Evolutionary conservation across 2,797 vertebrate species (phyloP).

Genomic region (Lagothrix lagotricha): DNA sequence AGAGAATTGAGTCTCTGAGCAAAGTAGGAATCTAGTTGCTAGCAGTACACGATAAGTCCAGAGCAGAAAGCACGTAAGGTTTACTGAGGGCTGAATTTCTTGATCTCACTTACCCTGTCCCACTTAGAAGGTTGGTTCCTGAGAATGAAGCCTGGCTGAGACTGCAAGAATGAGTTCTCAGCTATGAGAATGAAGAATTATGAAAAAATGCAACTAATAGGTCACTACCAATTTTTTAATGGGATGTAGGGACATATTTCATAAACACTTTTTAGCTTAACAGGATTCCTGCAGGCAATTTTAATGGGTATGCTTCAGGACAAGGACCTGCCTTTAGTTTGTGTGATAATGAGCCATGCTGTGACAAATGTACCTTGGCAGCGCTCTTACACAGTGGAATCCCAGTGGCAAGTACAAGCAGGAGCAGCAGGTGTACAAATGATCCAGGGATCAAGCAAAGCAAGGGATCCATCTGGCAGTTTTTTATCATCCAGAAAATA

Average conservation of each 20-base stretch:
- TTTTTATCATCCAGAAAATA: slow-evolving; percentile 1
- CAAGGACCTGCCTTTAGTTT: not conserved
- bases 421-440: slow-evolving; percentile 17
- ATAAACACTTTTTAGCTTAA: slow-evolving; percentile 10
- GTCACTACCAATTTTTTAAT: not conserved
- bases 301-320: not conserved
- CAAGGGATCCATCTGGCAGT: slow-evolving; percentile 54
- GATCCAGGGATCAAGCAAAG: slow-evolving; percentile 55
- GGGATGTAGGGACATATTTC: not conserved
- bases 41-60: not conserved
- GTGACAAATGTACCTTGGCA: slow-evolving; percentile 40
- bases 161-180: not conserved
- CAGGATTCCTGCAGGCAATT: not conserved
- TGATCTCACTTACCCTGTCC: not conserved
- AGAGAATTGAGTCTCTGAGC: not conserved
- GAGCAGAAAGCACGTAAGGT: not conserved
- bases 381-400: not conserved
- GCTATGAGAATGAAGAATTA: not conserved
- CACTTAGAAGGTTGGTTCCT: not conserved
- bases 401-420: slow-evolving; percentile 16
- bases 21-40: not conserved
- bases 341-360: not conserved
- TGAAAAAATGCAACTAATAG: not conserved
- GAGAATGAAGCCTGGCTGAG: not conserved
- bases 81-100: not conserved